Evolutionary conservation across 1,140 invertebrate species (phyloP).

Genomic region (Zaprionus nigranus): DNA sequence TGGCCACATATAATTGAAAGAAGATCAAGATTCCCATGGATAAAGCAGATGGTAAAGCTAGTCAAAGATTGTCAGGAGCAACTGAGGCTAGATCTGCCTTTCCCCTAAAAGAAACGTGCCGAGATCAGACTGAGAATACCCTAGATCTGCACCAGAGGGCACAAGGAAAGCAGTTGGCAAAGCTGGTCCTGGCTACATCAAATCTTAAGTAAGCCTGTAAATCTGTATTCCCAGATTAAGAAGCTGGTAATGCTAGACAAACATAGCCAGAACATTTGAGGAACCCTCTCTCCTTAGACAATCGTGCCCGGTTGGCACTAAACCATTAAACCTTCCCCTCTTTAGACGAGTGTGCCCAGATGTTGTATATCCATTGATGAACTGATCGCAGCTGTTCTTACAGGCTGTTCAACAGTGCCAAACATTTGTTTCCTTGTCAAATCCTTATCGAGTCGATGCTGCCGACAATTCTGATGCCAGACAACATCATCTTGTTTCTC

Average conservation of each 20-base stretch:
- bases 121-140: too few relatives aligned
- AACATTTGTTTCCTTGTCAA: constrained; percentile 32
- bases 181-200: constrained; percentile 45
- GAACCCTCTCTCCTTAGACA: too few relatives aligned
- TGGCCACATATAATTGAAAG: too few relatives aligned
- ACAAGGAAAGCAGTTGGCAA: neutral
- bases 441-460: constrained; percentile 12
- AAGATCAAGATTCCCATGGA: neutral
- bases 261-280: too few relatives aligned
- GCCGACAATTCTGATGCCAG: constrained; percentile 7
- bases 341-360: constrained; percentile 58
- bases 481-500: constrained; percentile 10
- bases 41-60: neutral
- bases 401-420: constrained; percentile 6
- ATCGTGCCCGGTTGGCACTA: too few relatives aligned
- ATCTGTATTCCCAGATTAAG: too few relatives aligned
- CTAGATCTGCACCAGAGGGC: too few relatives aligned
- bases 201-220: too few relatives aligned
- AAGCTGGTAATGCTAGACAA: too few relatives aligned
- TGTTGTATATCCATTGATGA: constrained; percentile 28
- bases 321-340: neutral
- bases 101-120: too few relatives aligned
- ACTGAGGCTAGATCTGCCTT: too few relatives aligned
- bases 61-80: too few relatives aligned
- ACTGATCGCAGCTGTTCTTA: neutral